Base-by-base conservation (phyloP, 2,113 vertebrate species). In the Serilophus lunatus region DNA sequence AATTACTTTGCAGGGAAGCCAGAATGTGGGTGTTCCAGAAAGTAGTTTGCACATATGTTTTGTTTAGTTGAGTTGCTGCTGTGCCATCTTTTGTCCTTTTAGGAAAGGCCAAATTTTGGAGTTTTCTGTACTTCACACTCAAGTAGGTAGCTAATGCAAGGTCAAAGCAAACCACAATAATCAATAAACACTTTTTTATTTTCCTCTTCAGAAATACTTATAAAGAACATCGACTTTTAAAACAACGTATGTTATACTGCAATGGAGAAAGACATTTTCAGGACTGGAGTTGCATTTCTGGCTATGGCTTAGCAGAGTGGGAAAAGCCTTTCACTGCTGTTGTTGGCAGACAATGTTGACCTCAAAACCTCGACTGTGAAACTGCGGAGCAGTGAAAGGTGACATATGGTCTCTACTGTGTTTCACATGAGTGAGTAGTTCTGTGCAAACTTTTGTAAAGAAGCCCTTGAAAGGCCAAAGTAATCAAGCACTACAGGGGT, bases 61-160 rank as follows among this genome's bases (percentile, higher is more conserved):
- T 94, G 40, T 92, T 97, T 93, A 91, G 91, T 91, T 94, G 81
- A 94, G 69, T 85, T 86, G 82, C 64, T 96, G 64, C 82, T 85
- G 77, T 76, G 72, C 65, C 2, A 8, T 26, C 66, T 93, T 94
- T 92, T 86, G 80, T 95, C 76, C 84, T 91, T 95, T 95, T 80
- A 69, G 65, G 38, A 92, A 94, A 87, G 85, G 90, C 71, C 75
- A 93, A 82, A 95, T 93, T 79, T 91, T 38, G 86, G 61, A 77
- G 51, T 86, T 84, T 95, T 97, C 65, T 82, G 72, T 95, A 94
- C 94, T 69, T 19, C 10, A 76, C n/a, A 25, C 35, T 82, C 69
- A 60, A 86, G 50, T 57, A 54, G 77, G 82, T n/a, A 31, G 33
- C 69, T 88, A 92, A 83, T 66, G 40, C 78, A 85, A 78, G 53